Evolutionary conservation across 2,888 invertebrate species (phyloP).

Genomic region (Odontocerum albicorne): DNA sequence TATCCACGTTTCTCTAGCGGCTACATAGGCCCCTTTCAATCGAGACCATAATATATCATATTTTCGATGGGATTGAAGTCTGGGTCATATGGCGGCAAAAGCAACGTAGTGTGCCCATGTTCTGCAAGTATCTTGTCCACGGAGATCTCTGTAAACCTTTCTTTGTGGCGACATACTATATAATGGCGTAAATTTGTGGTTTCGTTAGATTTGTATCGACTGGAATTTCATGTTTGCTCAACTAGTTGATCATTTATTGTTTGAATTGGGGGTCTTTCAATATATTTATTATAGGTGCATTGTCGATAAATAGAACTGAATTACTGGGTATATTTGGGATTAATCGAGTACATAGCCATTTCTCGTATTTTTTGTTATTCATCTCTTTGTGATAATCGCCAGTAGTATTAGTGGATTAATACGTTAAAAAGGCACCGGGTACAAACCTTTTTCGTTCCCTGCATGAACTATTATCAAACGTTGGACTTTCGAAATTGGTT

Average conservation of each 20-base stretch:
- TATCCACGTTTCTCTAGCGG: too few relatives aligned
- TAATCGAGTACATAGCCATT: neutral
- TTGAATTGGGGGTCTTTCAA: neutral
- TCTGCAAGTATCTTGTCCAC: neutral
- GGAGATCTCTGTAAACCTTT: neutral
- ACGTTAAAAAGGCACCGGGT: slow-evolving; percentile 58
- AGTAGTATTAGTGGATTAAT: slow-evolving; percentile 72
- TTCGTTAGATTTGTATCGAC: neutral
- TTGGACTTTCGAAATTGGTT: too few relatives aligned
- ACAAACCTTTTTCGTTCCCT: neutral
- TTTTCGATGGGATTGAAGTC: neutral
- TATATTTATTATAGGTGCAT: neutral
- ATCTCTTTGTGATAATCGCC: slow-evolving; percentile 38
- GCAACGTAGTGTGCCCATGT: neutral
- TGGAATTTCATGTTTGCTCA: neutral
- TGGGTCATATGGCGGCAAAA: neutral
- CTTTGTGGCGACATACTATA: neutral
- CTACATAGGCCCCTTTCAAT: too few relatives aligned
- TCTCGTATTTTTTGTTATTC: neutral
- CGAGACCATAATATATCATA: too few relatives aligned
- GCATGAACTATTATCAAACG: slow-evolving; percentile 1
- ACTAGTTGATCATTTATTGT: neutral
- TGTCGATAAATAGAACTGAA: neutral
- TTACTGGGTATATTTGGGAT: neutral
- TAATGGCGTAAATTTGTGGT: neutral